phyloP scores from a whole-genome alignment of 2,888 invertebrate species.

The Drosophila prostipennis region DNA sequence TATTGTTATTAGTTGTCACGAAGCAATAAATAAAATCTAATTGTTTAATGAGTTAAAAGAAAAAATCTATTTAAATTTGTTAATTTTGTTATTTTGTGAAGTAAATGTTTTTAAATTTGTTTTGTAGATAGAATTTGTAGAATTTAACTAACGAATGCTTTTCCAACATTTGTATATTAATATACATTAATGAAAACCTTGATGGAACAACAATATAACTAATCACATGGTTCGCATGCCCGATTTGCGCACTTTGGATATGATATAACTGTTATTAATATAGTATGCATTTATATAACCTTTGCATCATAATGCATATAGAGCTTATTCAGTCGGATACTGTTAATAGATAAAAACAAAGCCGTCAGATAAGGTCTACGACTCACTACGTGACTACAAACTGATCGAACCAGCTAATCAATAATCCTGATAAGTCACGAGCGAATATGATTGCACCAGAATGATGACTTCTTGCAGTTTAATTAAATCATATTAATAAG shows the following conservation, averaged over 20 bases:
- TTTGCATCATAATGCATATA: constrained; percentile 14
- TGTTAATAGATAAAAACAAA: not conserved
- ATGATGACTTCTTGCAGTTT: constrained; percentile 13
- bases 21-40: too few species aligned
- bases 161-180: too few species aligned
- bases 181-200: not conserved
- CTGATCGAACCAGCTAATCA: constrained; percentile 1
- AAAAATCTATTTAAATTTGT: too few species aligned
- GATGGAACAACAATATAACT: not conserved
- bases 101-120: too few species aligned
- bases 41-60: too few species aligned
- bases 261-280: constrained; percentile 1
- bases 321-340: not conserved
- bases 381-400: constrained; percentile 20
- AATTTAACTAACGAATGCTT: too few species aligned
- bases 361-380: constrained; percentile 9
- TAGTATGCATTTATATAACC: not conserved
- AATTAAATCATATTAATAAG: constrained; percentile 6
- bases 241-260: not conserved
- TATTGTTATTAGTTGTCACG: not conserved
- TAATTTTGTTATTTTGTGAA: too few species aligned
- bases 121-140: too few species aligned
- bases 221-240: constrained; percentile 4
- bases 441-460: not conserved
- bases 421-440: constrained; percentile 22